Conservation (phyloP, 2,888 invertebrate genomes). For the Horisme vitalbata region DNA sequence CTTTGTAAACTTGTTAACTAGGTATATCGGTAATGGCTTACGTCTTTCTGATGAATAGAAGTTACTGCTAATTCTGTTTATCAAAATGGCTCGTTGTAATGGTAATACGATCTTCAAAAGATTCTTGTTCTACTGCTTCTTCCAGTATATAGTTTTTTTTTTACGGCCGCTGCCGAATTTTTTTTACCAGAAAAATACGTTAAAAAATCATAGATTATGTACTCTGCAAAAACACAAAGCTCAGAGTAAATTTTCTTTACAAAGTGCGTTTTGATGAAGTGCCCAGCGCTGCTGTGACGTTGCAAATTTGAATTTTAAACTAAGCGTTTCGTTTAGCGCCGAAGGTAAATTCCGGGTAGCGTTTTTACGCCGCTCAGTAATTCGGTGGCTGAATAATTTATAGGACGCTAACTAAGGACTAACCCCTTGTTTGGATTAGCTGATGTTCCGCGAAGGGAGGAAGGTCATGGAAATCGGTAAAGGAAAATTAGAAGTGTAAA, state of each 20-base stretch:
- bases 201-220: not conserved
- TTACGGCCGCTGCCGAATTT: no score
- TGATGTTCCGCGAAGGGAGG: conserved; percentile 12
- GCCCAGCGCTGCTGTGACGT: conserved; percentile 58
- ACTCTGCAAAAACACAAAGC: not conserved
- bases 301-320: conserved; percentile 78
- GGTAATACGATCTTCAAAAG: no score
- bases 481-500: no score
- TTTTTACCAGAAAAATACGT: no score
- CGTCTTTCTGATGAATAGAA: no score
- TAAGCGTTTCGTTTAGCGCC: conserved; percentile 71
- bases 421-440: conserved; percentile 36
- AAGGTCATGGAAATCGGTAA: conserved; percentile 13
- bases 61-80: no score
- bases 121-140: no score
- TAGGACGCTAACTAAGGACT: conserved; percentile 38
- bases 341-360: conserved; percentile 62
- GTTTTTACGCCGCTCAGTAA: conserved; percentile 60
- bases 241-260: conserved; percentile 14
- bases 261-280: conserved; percentile 33
- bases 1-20: no score
- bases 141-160: no score
- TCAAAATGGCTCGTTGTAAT: no score
- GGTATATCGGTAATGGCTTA: no score
- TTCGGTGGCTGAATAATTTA: conserved; percentile 63